phyloP scores from a whole-genome alignment of 2,888 invertebrate species.

The Tinea pellionella region DNA sequence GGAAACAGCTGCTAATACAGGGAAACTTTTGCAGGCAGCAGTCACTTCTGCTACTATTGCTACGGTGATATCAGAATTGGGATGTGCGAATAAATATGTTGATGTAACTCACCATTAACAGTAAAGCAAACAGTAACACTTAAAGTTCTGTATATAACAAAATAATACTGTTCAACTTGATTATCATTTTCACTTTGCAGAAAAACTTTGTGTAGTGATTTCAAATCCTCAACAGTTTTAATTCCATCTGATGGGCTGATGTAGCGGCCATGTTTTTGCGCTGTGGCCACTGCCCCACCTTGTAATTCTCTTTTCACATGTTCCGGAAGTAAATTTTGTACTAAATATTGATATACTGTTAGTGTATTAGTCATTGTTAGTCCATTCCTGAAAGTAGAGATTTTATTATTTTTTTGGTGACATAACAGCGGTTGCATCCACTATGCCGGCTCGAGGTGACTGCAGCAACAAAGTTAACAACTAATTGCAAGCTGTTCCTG shows the following conservation, averaged over 20 bases:
- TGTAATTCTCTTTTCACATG: constrained; percentile 78
- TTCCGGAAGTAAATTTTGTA: constrained; percentile 82
- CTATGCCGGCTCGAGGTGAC: no score
- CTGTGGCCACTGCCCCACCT: constrained; percentile 72
- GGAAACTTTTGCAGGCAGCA: no score
- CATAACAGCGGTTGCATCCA: no score
- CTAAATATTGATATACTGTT: constrained; percentile 87
- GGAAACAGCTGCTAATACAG: no score
- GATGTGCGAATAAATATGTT: no score
- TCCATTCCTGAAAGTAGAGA: constrained; percentile 85
- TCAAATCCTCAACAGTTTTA: constrained; percentile 51
- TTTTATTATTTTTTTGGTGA: neutral
- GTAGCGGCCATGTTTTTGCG: constrained; percentile 57
- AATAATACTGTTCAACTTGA: constrained; percentile 73
- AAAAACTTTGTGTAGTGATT: constrained; percentile 78
- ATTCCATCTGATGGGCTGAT: constrained; percentile 58
- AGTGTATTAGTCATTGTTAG: constrained; percentile 87
- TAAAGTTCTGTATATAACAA: constrained; percentile 86
- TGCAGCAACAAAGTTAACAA: no score
- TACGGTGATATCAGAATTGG: no score
- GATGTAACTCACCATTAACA: constrained; percentile 74
- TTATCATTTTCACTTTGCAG: constrained; percentile 69
- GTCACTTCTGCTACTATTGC: no score
- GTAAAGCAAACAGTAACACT: constrained; percentile 90
- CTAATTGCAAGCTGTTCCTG: no score